A percentile compares a stretch with the other conserved stretches of the same genome.
Evolutionary conservation across 2,113 vertebrate genomes (phyloP).

Genomic region (Neodontobutis hainanensis): DNA sequence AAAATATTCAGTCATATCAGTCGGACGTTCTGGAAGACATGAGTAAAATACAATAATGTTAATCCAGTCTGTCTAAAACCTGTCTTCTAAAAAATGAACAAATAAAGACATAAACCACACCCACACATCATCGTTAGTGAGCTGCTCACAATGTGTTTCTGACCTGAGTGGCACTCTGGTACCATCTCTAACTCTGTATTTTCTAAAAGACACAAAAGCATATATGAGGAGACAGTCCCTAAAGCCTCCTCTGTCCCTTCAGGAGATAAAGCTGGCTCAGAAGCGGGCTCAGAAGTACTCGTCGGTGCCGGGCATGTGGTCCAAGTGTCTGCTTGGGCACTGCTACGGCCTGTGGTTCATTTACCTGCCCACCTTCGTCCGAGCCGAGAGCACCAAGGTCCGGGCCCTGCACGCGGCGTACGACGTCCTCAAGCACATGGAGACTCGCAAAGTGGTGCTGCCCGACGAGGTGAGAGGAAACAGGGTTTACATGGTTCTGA

Average conservation of each 20-base stretch:
- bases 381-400: conserved; percentile 82
- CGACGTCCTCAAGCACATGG: conserved; percentile 92
- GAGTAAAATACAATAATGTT: too few species aligned
- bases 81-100: too few species aligned
- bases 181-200: too few species aligned
- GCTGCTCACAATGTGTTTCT: too few species aligned
- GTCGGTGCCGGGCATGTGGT: conserved; percentile 88
- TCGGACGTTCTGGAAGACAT: too few species aligned
- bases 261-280: conserved; percentile 95
- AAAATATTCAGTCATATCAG: too few species aligned
- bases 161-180: too few species aligned
- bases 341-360: conserved; percentile 97
- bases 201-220: too few species aligned
- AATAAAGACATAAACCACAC: too few species aligned
- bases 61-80: too few species aligned
- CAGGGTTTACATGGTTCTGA: not conserved
- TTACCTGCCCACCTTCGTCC: conserved; percentile 89
- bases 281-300: conserved; percentile 89
- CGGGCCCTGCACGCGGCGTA: conserved; percentile 88
- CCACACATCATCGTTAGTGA: too few species aligned
- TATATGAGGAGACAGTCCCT: too few species aligned
- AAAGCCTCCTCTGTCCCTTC: not conserved
- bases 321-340: conserved; percentile 90
- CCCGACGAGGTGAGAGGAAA: conserved; percentile 86
- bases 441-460: conserved; percentile 89